Percentiles rank a stretch among this genome's conserved stretches.
Conservation (phyloP, 2,797 vertebrate species). For the Hydrophis major region DNA sequence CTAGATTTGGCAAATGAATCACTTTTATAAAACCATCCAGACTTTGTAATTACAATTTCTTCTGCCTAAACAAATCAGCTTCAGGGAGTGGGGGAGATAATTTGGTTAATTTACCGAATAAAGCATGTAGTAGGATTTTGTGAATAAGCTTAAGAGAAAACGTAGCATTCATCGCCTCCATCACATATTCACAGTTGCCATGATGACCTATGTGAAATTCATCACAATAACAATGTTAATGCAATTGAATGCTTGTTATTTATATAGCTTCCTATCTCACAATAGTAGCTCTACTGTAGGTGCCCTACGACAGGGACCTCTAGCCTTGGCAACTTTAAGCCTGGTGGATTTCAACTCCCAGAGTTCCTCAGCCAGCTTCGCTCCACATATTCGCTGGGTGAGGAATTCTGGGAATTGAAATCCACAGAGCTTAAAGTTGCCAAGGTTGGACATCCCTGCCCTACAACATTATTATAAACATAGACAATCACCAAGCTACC, state of each 20-base stretch:
- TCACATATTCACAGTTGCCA: slow-evolving; percentile 35
- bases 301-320: neutral
- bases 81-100: slow-evolving; percentile 57
- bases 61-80: slow-evolving; percentile 49
- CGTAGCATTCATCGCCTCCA: slow-evolving; percentile 10
- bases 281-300: neutral
- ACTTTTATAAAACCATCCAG: slow-evolving; percentile 36
- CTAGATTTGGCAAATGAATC: slow-evolving; percentile 41
- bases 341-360: no score
- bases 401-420: no score
- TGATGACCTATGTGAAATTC: slow-evolving; percentile 37
- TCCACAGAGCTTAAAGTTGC: no score
- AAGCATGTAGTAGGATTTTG: slow-evolving; percentile 58
- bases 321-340: no score
- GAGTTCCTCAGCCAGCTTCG: no score
- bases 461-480: no score
- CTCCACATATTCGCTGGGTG: no score
- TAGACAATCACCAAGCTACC: no score
- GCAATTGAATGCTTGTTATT: slow-evolving; percentile 16
- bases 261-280: neutral
- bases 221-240: slow-evolving; percentile 41
- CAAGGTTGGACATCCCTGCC: no score
- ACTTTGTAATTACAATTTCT: slow-evolving; percentile 53
- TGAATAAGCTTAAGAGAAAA: slow-evolving; percentile 59
- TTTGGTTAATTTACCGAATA: slow-evolving; percentile 63